Evolutionary conservation across 2,113 vertebrate species (phyloP).

Genomic region (Siniperca knerii): DNA sequence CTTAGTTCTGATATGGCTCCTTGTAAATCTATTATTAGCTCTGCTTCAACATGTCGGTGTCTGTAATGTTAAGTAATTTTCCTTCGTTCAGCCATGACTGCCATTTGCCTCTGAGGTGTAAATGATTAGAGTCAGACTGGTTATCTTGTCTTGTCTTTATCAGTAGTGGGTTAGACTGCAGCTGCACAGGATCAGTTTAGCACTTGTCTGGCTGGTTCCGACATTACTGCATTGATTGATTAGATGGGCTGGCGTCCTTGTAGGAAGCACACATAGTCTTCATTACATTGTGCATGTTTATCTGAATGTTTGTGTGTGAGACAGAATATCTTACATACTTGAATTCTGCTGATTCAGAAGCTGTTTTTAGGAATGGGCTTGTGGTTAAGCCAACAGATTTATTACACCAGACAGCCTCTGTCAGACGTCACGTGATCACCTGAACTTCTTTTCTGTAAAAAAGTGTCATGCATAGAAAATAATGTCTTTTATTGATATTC

Average conservation of each 20-base stretch:
- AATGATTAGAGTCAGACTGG: constrained; percentile 46
- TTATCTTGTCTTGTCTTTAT: constrained; percentile 58
- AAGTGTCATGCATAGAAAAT: background rate
- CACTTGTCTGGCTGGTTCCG: constrained; percentile 4
- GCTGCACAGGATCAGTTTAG: constrained; percentile 23
- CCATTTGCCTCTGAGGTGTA: constrained; percentile 39
- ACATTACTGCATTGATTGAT: constrained; percentile 22
- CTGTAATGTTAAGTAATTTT: constrained; percentile 67
- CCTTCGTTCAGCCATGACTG: background rate
- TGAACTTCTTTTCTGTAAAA: background rate
- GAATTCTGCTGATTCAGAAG: constrained; percentile 8
- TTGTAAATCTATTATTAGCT: constrained; percentile 29
- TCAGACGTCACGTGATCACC: background rate
- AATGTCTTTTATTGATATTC: background rate
- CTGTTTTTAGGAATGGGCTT: constrained; percentile 6
- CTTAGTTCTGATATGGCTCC: constrained; percentile 5
- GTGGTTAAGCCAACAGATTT: constrained; percentile 16
- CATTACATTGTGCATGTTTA: background rate
- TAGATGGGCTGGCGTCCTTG: background rate
- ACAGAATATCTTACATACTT: background rate
- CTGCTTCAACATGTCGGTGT: background rate
- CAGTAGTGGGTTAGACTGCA: constrained; percentile 8
- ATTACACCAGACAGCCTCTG: background rate
- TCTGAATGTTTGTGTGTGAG: background rate
- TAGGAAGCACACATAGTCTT: background rate